Evolutionary conservation across 2,797 vertebrate species (phyloP), one percentile per base, ranked within the genome.

Genomic region (Crocidura indochinensis): DNA sequence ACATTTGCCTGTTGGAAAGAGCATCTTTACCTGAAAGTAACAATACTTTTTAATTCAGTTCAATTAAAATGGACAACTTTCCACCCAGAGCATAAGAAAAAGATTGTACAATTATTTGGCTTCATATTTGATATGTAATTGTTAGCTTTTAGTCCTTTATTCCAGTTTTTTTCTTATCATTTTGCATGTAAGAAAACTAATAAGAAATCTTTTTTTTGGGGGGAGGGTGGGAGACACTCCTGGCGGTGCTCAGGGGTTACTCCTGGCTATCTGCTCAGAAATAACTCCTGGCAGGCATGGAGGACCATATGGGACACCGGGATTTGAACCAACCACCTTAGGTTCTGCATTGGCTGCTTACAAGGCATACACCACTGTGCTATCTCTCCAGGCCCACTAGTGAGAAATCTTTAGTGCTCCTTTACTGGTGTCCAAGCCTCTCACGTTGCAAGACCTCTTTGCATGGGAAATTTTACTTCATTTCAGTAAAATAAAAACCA

Each of bases 121-220:
- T 86, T 17, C 0, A 49, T n/a, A 51, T 73, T 81, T 46, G 69
- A 4, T 46, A 49, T 47, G n/a, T 6, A 20, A 19, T 19, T 77
- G 62, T 76, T 0, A 26, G 10, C 4, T 60, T n/a, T 27, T 29
- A 69, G 27, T 14, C 12, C 11, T 83, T 38, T 17, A 75, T 1
- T 1, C 1, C 8, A 51, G 20, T 0, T 8, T 27, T 4, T 29
- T 1, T 9, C 3, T 20, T 47, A 81, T 1, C 2, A 8, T 6
- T 11, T 7, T n/a, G n/a, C 11, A 67, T 71, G 10, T 67, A 46
- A 27, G 9, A 71, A 91, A 26, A 10, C 6, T 60, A 10, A 12
- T 9, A 29, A 53, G 9, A 72, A 47, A 44, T 0, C 12, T 31
- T 17, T 26, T n/a, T n/a, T n/a, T n/a, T n/a, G n/a, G n/a, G n/a